phyloP scores from a whole-genome alignment of 1,140 invertebrate genomes.

The Musca vetustissima region DNA sequence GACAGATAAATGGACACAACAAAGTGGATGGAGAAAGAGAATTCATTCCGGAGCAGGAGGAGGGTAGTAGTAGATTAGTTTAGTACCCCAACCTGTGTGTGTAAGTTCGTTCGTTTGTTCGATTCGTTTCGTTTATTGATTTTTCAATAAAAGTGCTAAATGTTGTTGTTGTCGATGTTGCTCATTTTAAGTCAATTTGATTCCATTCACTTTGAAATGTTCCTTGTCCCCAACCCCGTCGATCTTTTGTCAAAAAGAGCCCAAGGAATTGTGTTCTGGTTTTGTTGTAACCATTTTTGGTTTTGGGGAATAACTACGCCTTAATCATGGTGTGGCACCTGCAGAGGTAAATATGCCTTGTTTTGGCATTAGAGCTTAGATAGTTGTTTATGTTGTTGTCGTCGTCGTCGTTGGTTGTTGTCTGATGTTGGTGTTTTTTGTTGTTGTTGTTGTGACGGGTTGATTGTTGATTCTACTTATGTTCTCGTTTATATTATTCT shows the following conservation, averaged over 20 bases:
- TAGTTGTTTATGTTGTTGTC: background rate
- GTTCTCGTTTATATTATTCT: too few relatives aligned
- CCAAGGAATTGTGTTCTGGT: background rate
- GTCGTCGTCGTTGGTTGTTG: background rate
- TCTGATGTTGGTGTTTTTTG: background rate
- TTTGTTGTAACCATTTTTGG: background rate
- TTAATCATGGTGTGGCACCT: conserved; percentile 17
- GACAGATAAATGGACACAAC: too few relatives aligned
- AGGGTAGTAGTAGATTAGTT: too few relatives aligned
- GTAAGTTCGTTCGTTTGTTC: background rate
- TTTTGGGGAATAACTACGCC: background rate
- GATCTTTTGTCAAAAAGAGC: background rate
- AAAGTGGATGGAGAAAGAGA: too few relatives aligned
- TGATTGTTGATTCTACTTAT: background rate
- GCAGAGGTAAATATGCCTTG: background rate
- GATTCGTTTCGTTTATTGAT: background rate
- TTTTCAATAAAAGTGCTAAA: conserved; percentile 12
- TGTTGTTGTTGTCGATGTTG: background rate
- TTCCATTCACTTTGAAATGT: background rate
- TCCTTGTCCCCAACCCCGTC: background rate
- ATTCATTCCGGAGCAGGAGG: too few relatives aligned
- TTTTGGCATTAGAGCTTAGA: background rate
- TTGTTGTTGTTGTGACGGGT: background rate
- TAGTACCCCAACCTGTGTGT: too few relatives aligned
- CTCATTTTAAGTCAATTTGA: background rate